These are phyloP conservation scores for Sacculina carcini DNA, from an alignment of 2,888 invertebrate species.

Conservation along the genomic window DNA sequence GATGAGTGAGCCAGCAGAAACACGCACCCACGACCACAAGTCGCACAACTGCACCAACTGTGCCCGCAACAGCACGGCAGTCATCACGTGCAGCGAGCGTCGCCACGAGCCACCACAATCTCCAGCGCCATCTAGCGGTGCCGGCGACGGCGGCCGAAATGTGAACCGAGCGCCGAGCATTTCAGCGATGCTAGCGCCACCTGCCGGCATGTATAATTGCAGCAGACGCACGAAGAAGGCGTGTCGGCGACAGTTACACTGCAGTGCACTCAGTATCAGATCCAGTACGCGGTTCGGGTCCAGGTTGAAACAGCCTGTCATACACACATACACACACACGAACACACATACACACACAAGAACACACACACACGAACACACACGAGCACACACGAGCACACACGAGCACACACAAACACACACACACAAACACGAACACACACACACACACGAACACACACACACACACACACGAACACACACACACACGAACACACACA, in stretches of 20 bases:
- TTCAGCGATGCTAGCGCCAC: constrained; percentile 65
- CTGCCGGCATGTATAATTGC: constrained; percentile 53
- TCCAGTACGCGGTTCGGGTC: constrained; percentile 95
- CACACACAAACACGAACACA: too few species aligned
- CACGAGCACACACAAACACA: too few species aligned
- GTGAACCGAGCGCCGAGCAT: constrained; percentile 76
- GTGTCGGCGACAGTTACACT: constrained; percentile 45
- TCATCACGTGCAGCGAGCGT: constrained; percentile 57
- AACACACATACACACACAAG: too few species aligned
- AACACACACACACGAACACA: too few species aligned
- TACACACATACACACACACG: too few species aligned
- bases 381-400: too few species aligned
- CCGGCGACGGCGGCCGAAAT: constrained; percentile 20
- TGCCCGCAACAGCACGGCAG: constrained; percentile 68
- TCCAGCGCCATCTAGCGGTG: background rate
- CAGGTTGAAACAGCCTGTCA: constrained; percentile 84
- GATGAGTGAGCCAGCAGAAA: too few species aligned
- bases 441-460: too few species aligned
- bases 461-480: too few species aligned
- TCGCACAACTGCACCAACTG: constrained; percentile 58
- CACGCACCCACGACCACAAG: constrained; percentile 72
- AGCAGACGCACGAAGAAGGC: constrained; percentile 32
- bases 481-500: too few species aligned
- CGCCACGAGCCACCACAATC: constrained; percentile 29
- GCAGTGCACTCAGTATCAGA: constrained; percentile 85